Conservation (phyloP, 2,888 invertebrate species). For the Mimumesa dahlbomi region DNA sequence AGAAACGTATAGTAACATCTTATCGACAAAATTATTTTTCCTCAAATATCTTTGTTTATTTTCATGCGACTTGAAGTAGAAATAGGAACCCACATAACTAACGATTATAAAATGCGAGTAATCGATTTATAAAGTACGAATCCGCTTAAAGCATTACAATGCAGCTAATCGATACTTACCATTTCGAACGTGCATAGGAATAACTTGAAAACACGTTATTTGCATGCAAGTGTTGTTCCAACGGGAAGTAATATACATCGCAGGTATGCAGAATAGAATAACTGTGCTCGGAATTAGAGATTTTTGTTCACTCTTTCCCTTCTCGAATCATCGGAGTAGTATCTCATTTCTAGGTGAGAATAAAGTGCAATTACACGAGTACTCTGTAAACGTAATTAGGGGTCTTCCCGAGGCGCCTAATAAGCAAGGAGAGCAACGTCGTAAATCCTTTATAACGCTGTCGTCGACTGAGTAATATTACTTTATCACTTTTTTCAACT, state of each 20-base stretch:
- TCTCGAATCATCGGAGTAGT: neutral
- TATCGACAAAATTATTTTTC: too few relatives aligned
- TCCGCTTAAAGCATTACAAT: too few relatives aligned
- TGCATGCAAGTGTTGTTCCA: neutral
- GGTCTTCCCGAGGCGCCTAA: slow-evolving; percentile 15
- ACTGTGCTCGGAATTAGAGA: neutral
- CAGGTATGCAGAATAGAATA: neutral
- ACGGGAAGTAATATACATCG: too few relatives aligned
- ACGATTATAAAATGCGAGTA: too few relatives aligned
- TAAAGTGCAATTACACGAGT: slow-evolving; percentile 4
- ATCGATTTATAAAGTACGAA: too few relatives aligned
- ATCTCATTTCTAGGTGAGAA: slow-evolving; percentile 10
- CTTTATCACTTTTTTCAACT: neutral
- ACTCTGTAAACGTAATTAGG: slow-evolving; percentile 13
- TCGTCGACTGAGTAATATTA: slow-evolving; percentile 2
- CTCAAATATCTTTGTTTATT: too few relatives aligned
- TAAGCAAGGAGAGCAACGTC: slow-evolving; percentile 16
- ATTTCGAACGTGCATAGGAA: neutral
- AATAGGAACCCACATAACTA: too few relatives aligned
- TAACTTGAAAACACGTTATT: neutral
- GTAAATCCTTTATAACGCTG: slow-evolving; percentile 31
- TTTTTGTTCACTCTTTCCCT: neutral
- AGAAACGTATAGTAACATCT: too few relatives aligned
- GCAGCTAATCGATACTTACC: neutral
- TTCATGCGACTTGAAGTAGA: too few relatives aligned